Percentiles rank a stretch among this genome's conserved stretches.
These are phyloP conservation scores for Drosophila anomalipes DNA, from an alignment of 2,888 invertebrate species.

Conservation along the genomic window DNA sequence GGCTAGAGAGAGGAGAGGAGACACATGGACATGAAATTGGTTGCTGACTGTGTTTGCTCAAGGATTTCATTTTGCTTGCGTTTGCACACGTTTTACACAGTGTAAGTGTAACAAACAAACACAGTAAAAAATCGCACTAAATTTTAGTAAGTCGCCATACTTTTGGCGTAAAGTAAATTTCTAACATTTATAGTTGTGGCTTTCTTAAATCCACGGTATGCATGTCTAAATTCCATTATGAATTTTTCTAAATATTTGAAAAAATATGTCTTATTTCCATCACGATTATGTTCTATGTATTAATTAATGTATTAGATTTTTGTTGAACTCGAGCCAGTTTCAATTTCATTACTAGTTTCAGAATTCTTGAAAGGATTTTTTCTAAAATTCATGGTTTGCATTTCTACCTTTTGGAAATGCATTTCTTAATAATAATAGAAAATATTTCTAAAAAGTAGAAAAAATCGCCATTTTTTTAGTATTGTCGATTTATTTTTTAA, in stretches of 20 bases:
- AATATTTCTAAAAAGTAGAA: no score
- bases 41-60: conserved; percentile 30
- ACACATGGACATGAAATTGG: conserved; percentile 19
- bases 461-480: not conserved
- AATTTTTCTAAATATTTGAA: not conserved
- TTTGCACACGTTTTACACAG: conserved; percentile 39
- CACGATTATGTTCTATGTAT: not conserved
- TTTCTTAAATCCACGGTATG: not conserved
- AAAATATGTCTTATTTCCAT: not conserved
- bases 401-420: no score
- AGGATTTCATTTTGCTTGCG: conserved; percentile 35
- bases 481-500: not conserved
- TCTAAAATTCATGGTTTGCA: not conserved
- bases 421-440: no score
- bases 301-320: no score
- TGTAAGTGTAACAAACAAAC: conserved; percentile 12
- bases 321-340: no score
- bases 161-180: not conserved
- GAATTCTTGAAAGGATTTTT: not conserved
- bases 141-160: not conserved
- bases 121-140: not conserved
- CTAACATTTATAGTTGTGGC: not conserved
- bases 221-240: not conserved
- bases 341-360: not conserved
- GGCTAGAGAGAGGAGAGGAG: not conserved